Evolutionary conservation across 2,888 invertebrate species (phyloP).

Genomic region (Acanthosepion pharaonis): DNA sequence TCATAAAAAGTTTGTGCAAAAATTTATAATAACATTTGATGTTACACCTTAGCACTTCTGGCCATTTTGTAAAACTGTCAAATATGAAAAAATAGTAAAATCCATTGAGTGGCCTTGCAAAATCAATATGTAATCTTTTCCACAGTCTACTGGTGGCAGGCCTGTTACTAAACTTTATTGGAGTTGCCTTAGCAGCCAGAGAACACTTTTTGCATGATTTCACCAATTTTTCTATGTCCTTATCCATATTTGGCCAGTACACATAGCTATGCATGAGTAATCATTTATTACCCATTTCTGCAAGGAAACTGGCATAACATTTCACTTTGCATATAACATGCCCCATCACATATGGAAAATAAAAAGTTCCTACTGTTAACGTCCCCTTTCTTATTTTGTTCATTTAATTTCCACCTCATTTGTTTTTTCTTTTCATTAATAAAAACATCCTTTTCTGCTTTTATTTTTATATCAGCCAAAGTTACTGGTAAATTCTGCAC

Average conservation of each 20-base stretch:
- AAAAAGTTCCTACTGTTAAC: background rate
- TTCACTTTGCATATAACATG: background rate
- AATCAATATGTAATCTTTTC: background rate
- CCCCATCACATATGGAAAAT: background rate
- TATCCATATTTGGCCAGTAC: background rate
- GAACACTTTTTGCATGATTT: background rate
- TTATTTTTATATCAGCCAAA: too few relatives aligned
- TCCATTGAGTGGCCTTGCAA: background rate
- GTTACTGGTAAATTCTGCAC: too few relatives aligned
- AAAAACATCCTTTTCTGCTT: too few relatives aligned
- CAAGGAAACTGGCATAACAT: background rate
- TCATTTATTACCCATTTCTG: background rate
- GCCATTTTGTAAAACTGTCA: background rate
- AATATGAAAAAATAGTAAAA: background rate
- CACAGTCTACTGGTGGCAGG: background rate
- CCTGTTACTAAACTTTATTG: background rate
- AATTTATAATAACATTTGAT: too few relatives aligned
- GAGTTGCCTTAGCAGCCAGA: background rate
- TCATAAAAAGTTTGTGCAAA: too few relatives aligned
- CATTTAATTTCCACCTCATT: too few relatives aligned
- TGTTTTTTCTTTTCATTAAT: too few relatives aligned
- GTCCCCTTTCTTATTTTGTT: background rate
- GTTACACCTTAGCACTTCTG: too few relatives aligned
- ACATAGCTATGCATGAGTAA: background rate
- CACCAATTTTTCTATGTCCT: background rate